Base-by-base conservation (phyloP, 1,140 invertebrate species). In the Rhagoletis zephyria region DNA sequence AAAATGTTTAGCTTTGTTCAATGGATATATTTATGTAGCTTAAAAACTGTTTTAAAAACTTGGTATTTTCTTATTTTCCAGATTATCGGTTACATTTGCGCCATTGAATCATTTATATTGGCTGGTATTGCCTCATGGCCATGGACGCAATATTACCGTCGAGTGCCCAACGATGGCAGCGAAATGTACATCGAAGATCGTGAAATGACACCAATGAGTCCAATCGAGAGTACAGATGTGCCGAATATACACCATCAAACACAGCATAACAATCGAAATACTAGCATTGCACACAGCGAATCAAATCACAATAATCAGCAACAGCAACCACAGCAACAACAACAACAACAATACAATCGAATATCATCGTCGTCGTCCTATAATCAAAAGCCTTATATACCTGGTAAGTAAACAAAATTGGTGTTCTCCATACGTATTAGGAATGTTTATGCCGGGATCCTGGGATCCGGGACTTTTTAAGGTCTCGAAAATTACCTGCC, bases 41-140 rank as follows among this genome's bases (percentile, higher is more conserved):
- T 30, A 30, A 30, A 30, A 30, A 30, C 30, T 30, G 30, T 30
- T 30, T 30, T 30, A 0, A 30, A 30, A 30, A 30, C 30, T 42
- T 74, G 40, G 9, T 40, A 5, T 14, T 30, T 16, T 59, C 6
- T 2, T 6, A 7, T 70, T 81, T 87, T 89, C 45, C 70, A 94
- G 94, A 90, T 93, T 87, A 90, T 94, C 85, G 94, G 94, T 88
- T 94, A 94, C 88, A 85, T 94, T 19, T 94, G 94, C 90, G 93
- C 93, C 85, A 87, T 94, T 85, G 94, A 94, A 88, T 93, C 94
- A 19, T 89, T 94, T 59, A 88, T 94, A 67, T 85, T 94, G 4
- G 93, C 93, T 65, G 90, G 93, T 85, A 91, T 94, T 86, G 93
- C 93, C 81, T 90, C 91, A 87, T 91, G 93, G 92, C 91, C 93